A percentile compares a stretch with the other conserved stretches of the same genome.
Evolutionary conservation across 2,113 vertebrate species (phyloP).

Genomic region (Tiliqua scincoides): DNA sequence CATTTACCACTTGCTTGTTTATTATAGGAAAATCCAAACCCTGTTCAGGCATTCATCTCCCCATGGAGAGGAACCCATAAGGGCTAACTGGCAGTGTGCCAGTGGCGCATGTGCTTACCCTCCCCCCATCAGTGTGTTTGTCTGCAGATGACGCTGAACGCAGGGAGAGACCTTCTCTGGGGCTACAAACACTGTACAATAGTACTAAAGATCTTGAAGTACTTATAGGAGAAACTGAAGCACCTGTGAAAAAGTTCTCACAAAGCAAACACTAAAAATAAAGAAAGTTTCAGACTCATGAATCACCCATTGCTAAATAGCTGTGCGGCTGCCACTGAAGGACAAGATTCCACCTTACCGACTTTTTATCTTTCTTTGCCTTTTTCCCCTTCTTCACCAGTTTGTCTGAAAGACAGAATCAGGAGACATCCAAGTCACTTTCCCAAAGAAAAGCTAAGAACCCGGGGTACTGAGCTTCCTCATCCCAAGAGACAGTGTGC

Average conservation of each 20-base stretch:
- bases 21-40: background rate
- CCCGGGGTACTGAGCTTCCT: too few species aligned
- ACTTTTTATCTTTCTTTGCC: slow-evolving; percentile 90
- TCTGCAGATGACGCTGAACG: too few species aligned
- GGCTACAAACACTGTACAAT: too few species aligned
- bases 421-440: background rate
- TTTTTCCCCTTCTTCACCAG: slow-evolving; percentile 88
- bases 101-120: too few species aligned
- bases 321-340: background rate
- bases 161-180: too few species aligned
- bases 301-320: background rate
- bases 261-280: background rate
- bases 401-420: slow-evolving; percentile 75
- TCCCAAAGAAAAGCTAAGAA: background rate
- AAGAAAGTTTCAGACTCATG: background rate
- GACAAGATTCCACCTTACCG: slow-evolving; percentile 73
- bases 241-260: background rate
- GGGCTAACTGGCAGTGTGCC: too few species aligned
- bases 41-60: background rate
- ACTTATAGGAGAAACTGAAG: background rate
- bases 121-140: too few species aligned
- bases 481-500: background rate
- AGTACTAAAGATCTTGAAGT: background rate
- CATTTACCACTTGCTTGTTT: background rate
- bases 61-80: background rate